Evolutionary conservation across 2,888 invertebrate species (phyloP).

Genomic region (Dicyrtomina minuta): DNA sequence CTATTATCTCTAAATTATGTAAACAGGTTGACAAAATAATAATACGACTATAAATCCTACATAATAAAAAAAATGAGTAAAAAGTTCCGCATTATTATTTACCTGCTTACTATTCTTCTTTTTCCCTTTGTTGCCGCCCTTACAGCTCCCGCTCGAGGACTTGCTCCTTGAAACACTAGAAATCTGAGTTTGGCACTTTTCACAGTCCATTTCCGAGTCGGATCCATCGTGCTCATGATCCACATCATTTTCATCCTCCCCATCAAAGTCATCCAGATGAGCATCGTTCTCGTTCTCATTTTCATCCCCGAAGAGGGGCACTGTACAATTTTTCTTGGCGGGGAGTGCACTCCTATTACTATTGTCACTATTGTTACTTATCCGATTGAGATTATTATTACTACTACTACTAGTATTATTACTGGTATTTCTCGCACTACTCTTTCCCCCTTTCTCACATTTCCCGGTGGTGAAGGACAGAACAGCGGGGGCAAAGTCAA

Average conservation of each 20-base stretch:
- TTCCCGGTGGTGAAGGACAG: neutral
- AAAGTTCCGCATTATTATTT: too few species aligned
- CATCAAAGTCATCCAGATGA: neutral
- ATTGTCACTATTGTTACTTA: neutral
- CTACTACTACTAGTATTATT: neutral
- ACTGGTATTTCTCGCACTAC: neutral
- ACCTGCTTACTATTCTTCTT: slow-evolving; percentile 33
- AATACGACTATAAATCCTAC: too few species aligned
- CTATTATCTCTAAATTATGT: too few species aligned
- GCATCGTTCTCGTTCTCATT: neutral
- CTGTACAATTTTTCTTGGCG: too few species aligned
- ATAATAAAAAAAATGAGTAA: too few species aligned
- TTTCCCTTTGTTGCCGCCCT: slow-evolving; percentile 14
- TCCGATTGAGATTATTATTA: neutral
- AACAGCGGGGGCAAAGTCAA: neutral
- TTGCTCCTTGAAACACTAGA: slow-evolving; percentile 4
- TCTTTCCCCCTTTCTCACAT: neutral
- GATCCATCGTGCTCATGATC: slow-evolving; percentile 8
- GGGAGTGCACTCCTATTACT: neutral
- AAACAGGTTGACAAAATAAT: too few species aligned
- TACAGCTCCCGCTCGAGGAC: neutral
- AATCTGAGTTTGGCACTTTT: slow-evolving; percentile 18
- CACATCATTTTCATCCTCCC: neutral
- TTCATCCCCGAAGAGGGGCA: neutral
- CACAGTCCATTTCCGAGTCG: slow-evolving; percentile 28